phyloP scores from a whole-genome alignment of 1,140 invertebrate genomes.

The Drosophila ohnishii region DNA sequence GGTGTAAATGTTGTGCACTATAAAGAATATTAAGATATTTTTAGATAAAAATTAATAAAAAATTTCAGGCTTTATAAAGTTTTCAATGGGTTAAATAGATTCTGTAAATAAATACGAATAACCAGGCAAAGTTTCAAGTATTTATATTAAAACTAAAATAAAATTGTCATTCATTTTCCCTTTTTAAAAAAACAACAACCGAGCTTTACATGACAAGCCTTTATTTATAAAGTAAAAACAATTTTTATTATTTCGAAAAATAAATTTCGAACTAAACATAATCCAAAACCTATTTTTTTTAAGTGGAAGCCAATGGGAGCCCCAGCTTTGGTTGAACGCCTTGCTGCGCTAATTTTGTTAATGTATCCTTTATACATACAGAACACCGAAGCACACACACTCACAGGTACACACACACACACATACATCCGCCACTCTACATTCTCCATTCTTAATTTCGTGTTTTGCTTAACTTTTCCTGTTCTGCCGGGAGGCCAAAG shows the following conservation, averaged over 20 bases:
- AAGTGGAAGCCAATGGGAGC: constrained; percentile 26
- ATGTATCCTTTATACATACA: constrained; percentile 71
- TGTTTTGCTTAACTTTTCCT: constrained; percentile 76
- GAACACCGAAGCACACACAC: constrained; percentile 27
- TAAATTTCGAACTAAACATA: background rate
- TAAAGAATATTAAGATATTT: background rate
- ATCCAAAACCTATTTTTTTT: background rate
- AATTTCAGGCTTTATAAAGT: no score
- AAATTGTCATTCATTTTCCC: no score
- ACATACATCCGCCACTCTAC: constrained; percentile 16
- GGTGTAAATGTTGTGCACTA: constrained; percentile 9
- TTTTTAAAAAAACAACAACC: no score
- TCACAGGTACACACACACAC: background rate
- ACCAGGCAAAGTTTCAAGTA: no score
- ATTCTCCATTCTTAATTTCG: constrained; percentile 68
- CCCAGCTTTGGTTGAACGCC: constrained; percentile 51
- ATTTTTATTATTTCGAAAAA: background rate
- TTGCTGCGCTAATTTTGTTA: constrained; percentile 79
- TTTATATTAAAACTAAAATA: no score
- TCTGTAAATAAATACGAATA: no score
- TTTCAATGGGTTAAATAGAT: no score
- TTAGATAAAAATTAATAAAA: no score
- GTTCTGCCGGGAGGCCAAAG: constrained; percentile 17
- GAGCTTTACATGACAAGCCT: no score
- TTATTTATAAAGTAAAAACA: background rate